Evolutionary conservation across 2,888 invertebrate species (phyloP), one percentile per base, ranked within the genome.

Genomic region (Troilus luridus): DNA sequence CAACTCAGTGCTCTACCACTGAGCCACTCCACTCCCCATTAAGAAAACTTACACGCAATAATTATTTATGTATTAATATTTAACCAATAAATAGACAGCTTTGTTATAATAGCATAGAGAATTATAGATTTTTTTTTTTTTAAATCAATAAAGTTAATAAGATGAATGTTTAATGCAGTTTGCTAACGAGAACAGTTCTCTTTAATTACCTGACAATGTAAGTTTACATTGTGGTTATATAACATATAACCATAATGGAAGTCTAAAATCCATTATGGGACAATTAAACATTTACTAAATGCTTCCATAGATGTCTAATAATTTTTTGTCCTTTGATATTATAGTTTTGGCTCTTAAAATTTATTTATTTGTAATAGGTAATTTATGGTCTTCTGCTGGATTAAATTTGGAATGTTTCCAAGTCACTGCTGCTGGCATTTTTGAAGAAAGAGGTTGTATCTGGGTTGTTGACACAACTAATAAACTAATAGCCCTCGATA

Each of bases 401-500:
- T 64, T 93, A 24, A 85, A 91, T n/a, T 81, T 94, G 92, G 93
- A 93, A 91, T 92, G 93, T 92, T 91, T 92, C 12, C 92, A 92
- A 72, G 91, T 93, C n/a, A 92, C 93, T 88, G 93, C 93, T n/a
- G 93, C 93, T 92, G 93, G 93, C 27, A 91, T 94, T 64, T 93
- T 93, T 92, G 93, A 93, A 91, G 93, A 93, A 77, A 93, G 93
- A 93, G 95, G 94, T 85, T 92, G 94, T 7, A 92, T 95, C 11
- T 95, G 95, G 94, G 93, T 94, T 24, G 93, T 94, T 56, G 94
- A 94, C 62, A 93, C 94, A 19, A 93, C 85, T 10, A 92, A 92
- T 27, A 88, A 92, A 72, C 90, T 92, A 14, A 88, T 91, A 94
- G 94, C 27, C 94, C 94, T 91, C 92, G 95, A 27, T 94, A 94